Evolutionary conservation across 2,113 vertebrate species (phyloP), one percentile per base, ranked within the genome.

Genomic region (Gila orcuttii): DNA sequence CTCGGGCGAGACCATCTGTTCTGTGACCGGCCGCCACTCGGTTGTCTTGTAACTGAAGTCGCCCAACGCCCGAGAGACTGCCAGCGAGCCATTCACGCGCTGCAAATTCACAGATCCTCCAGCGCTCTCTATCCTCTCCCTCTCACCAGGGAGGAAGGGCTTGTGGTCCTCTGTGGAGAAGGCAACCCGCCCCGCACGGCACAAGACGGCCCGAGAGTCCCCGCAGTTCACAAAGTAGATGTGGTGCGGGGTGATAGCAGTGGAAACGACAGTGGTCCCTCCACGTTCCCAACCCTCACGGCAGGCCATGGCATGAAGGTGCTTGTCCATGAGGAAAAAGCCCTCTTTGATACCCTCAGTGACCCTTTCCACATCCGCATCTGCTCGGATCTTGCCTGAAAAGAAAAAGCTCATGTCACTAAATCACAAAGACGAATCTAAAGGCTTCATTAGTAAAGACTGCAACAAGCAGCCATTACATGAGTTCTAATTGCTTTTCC

Each of bases 141-240:
- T 95, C 91, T 97, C 96, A 59, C 93, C 88, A 0, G 94, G 96
- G 74, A 88, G 89, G 90, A 93, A 93, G 4, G 96, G 95, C 90
- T 96, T 95, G 90, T 96, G 95, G 91, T 96, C 96, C 79, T 96
- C 93, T 0, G 96, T 96, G 90, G 94, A 94, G 93, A 96, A 96
- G 83, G 92, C 92, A 47, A 95, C 92, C 36, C 90, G 86, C 2
- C 94, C 95, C 0, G 93, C 93, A 3, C 95, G 94, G 82, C 95
- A 95, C 83, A 96, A 89, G 82, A 96, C 86, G 6, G 95, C 96
- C 79, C 96, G 92, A 1, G 96, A 94, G 93, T 96, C 95, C 0
- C 96, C 96, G 5, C 95, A 95, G 93, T 96, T 96, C 89, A 93
- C 91, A 10, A 96, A 93, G 91, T 96, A 96, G 82, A 97, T 92